phyloP scores from a whole-genome alignment of 2,888 invertebrate genomes.

The Ametastegia equiseti region DNA sequence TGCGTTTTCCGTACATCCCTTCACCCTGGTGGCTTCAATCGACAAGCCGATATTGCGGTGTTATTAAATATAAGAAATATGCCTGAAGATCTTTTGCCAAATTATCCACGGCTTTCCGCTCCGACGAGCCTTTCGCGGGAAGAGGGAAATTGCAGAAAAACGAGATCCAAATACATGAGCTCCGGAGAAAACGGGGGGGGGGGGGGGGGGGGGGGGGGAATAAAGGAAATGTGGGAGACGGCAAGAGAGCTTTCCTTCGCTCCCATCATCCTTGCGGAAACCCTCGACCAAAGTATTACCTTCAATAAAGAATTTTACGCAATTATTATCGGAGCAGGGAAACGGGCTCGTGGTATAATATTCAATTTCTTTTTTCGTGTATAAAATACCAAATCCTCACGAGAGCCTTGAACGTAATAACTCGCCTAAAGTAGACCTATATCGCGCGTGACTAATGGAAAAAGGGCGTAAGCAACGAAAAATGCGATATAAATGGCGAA shows the following conservation, averaged over 20 bases:
- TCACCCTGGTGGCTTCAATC: background rate
- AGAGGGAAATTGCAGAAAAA: conserved; percentile 9
- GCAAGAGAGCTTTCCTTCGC: background rate
- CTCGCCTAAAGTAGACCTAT: too few species aligned
- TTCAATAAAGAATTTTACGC: conserved; percentile 4
- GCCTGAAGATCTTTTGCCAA: conserved; percentile 2
- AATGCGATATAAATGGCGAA: too few species aligned
- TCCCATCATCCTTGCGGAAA: background rate
- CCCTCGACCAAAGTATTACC: background rate
- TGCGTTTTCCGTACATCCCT: background rate
- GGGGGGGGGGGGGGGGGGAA: background rate
- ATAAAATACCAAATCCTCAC: background rate
- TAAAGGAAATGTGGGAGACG: background rate
- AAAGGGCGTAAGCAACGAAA: too few species aligned
- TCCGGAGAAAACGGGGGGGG: background rate
- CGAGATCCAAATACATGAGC: background rate
- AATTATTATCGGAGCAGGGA: conserved; percentile 3
- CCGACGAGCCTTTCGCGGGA: background rate
- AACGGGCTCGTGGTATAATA: background rate
- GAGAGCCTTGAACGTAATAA: background rate
- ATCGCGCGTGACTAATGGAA: too few species aligned
- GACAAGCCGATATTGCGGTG: background rate
- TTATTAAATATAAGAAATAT: conserved; percentile 17
- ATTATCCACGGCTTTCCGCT: conserved; percentile 5
- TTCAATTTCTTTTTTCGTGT: background rate